A percentile compares a stretch with the other conserved stretches of the same genome.
phyloP scores from a whole-genome alignment of 2,113 vertebrate genomes.

The Bos javanicus region DNA sequence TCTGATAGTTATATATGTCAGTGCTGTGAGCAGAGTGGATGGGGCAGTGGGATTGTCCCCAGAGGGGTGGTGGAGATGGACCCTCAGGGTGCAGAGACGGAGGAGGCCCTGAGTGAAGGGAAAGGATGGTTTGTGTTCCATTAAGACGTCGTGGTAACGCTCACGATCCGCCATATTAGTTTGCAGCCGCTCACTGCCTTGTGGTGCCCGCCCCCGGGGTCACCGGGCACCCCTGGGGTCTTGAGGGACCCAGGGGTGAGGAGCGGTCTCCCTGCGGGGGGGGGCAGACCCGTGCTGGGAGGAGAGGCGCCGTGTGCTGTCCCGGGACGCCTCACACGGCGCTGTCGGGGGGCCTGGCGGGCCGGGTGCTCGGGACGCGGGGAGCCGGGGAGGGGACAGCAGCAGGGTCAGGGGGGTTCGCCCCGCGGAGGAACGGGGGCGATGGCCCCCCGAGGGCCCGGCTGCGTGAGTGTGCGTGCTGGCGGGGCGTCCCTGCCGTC shows the following conservation, averaged over 20 bases:
- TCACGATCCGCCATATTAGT: rapidly evolving
- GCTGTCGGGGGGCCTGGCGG: neutral
- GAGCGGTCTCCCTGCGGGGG: neutral
- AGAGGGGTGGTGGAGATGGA: rapidly evolving
- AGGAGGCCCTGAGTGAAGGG: neutral
- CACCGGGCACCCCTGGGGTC: neutral
- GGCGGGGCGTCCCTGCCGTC: neutral
- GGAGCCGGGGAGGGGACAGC: neutral
- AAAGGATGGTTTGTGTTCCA: neutral
- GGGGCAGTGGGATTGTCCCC: no score
- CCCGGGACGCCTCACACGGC: no score
- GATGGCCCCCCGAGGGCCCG: rapidly evolving
- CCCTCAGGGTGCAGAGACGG: neutral
- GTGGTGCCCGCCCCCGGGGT: neutral
- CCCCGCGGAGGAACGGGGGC: rapidly evolving
- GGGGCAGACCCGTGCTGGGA: neutral
- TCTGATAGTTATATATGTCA: no score
- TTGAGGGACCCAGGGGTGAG: neutral
- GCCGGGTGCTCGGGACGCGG: neutral
- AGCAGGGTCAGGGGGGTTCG: rapidly evolving
- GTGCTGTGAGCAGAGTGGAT: neutral
- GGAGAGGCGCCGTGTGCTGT: neutral
- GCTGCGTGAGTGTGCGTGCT: neutral
- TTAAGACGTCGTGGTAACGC: rapidly evolving
- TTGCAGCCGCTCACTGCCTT: neutral